A percentile compares a stretch with the other conserved stretches of the same genome.
These are phyloP conservation scores for Nomada fabriciana DNA, from an alignment of 2,888 invertebrate species.

Conservation along the genomic window DNA sequence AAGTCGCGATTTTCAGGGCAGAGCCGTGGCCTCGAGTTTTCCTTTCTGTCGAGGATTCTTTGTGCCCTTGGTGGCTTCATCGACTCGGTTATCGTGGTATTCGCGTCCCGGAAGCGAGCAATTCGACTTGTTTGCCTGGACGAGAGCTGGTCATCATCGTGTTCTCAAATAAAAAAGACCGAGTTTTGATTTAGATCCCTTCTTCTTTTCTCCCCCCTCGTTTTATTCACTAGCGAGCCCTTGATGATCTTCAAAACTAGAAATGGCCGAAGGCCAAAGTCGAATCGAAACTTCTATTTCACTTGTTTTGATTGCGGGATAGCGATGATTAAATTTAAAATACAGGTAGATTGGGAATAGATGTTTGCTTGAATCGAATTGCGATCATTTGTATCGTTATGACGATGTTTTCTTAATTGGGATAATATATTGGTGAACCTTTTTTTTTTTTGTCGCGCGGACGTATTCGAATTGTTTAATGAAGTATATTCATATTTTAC, in stretches of 20 bases:
- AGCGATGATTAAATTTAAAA: not conserved
- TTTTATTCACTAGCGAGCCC: too few relatives aligned
- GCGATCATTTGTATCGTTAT: too few relatives aligned
- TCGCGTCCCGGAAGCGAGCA: slow-evolving; percentile 47
- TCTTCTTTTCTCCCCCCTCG: not conserved
- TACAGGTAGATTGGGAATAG: too few relatives aligned
- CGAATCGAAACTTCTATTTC: not conserved
- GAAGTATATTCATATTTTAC: too few relatives aligned
- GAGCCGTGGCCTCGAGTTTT: slow-evolving; percentile 38
- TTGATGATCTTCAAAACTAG: slow-evolving; percentile 3
- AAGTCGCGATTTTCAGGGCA: slow-evolving; percentile 56
- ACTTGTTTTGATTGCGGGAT: not conserved
- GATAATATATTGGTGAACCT: too few relatives aligned
- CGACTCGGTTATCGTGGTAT: slow-evolving; percentile 41
- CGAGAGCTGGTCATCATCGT: not conserved
- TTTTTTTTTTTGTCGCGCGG: too few relatives aligned
- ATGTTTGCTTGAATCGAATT: too few relatives aligned
- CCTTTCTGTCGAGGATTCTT: slow-evolving; percentile 48
- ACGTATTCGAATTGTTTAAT: too few relatives aligned
- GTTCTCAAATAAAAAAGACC: slow-evolving; percentile 33
- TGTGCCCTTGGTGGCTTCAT: slow-evolving; percentile 44
- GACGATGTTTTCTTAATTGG: too few relatives aligned
- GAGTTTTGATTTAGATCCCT: slow-evolving; percentile 7
- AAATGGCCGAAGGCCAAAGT: not conserved
- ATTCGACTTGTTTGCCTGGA: slow-evolving; percentile 44